Evolutionary conservation across 2,888 invertebrate species (phyloP).

Genomic region (Schrankia costaestrigalis): DNA sequence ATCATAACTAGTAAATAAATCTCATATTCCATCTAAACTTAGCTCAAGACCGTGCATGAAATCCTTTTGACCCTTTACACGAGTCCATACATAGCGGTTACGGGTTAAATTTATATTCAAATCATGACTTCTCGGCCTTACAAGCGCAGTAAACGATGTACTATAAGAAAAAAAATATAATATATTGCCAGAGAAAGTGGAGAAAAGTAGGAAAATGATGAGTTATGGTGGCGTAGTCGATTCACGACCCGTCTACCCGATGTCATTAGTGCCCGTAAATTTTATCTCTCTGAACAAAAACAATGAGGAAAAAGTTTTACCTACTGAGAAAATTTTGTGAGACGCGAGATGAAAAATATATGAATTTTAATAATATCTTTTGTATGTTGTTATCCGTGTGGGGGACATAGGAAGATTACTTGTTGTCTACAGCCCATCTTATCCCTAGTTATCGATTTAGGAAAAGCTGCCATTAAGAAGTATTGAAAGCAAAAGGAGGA

Average conservation of each 20-base stretch:
- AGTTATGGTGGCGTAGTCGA: constrained; percentile 58
- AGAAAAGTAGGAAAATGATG: constrained; percentile 56
- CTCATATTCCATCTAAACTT: constrained; percentile 16
- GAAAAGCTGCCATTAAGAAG: too few relatives aligned
- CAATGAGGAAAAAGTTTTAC: too few relatives aligned
- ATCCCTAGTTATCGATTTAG: too few relatives aligned
- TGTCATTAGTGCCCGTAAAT: constrained; percentile 65
- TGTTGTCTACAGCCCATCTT: too few relatives aligned
- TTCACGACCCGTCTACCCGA: constrained; percentile 47
- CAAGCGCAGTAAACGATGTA: constrained; percentile 29
- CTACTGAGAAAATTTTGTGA: too few relatives aligned
- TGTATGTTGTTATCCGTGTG: too few relatives aligned
- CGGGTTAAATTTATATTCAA: constrained; percentile 40
- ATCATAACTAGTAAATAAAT: constrained; percentile 21
- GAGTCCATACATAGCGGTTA: constrained; percentile 27
- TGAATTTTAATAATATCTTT: too few relatives aligned
- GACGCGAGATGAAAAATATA: too few relatives aligned
- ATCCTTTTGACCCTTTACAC: constrained; percentile 23
- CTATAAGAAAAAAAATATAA: constrained; percentile 53
- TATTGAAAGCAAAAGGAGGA: too few relatives aligned
- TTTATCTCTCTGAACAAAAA: constrained; percentile 43
- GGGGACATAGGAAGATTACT: too few relatives aligned
- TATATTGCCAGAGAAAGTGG: constrained; percentile 48
- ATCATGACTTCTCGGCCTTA: constrained; percentile 32
- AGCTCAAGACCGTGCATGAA: constrained; percentile 15